These are phyloP conservation scores for Micropoecilia bifurca DNA, from an alignment of 2,797 vertebrate species.

Conservation along the genomic window DNA sequence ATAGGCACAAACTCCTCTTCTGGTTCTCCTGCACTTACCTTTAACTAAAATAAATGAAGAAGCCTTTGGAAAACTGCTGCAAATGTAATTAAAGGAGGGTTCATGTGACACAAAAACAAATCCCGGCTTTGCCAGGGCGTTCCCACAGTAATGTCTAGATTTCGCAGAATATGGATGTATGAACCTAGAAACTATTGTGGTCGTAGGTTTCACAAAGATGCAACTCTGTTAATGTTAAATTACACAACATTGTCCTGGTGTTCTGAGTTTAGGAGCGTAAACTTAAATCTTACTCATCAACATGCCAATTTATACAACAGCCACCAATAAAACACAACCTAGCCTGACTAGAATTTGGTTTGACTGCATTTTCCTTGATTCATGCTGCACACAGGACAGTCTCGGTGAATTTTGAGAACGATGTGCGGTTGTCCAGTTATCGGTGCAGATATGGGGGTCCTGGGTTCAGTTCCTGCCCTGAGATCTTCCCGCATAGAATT, in stretches of 20 bases:
- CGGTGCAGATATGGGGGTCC: neutral
- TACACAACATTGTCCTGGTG: neutral
- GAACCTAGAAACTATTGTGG: neutral
- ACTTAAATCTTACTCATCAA: neutral
- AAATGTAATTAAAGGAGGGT: neutral
- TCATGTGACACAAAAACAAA: neutral
- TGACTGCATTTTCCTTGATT: neutral
- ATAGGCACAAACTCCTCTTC: neutral
- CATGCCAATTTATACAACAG: neutral
- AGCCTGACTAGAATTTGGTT: neutral
- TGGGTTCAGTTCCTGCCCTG: neutral
- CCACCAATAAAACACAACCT: too few relatives aligned
- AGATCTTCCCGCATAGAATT: neutral
- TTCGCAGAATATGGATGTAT: neutral
- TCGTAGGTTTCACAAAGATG: neutral
- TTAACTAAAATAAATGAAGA: neutral
- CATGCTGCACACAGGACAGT: neutral
- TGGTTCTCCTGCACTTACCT: neutral
- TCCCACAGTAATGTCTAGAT: neutral
- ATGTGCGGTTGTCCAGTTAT: neutral
- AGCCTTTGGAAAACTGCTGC: neutral
- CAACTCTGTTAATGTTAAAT: neutral
- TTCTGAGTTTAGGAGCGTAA: neutral
- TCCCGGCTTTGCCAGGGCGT: neutral
- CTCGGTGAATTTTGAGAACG: neutral